phyloP scores from a whole-genome alignment of 1,140 invertebrate species.

The Hylyphantes graminicola region DNA sequence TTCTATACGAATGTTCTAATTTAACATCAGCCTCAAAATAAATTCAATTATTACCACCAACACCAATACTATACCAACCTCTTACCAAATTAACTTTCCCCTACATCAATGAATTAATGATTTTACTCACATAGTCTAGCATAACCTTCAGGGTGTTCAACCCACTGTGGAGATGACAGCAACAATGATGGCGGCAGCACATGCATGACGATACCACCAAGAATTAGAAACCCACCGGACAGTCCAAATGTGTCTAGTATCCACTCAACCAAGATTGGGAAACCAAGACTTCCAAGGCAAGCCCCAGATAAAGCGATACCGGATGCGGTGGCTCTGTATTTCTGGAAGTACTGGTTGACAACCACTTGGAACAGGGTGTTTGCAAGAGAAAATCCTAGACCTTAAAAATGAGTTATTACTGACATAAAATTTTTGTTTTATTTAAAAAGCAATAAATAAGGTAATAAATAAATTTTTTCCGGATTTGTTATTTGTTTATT shows the following conservation, averaged over 20 bases:
- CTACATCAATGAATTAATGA: too few species aligned
- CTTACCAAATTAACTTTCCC: too few species aligned
- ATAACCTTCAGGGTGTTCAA: conserved; percentile 13
- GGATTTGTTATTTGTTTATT: too few species aligned
- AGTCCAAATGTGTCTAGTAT: conserved; percentile 55
- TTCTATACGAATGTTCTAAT: too few species aligned
- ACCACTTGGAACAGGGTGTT: conserved; percentile 59
- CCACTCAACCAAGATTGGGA: conserved; percentile 66
- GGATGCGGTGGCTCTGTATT: conserved; percentile 42
- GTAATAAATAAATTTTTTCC: too few species aligned
- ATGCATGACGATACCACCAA: conserved; percentile 84
- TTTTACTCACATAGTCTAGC: conserved; percentile 17
- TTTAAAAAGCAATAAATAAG: too few species aligned
- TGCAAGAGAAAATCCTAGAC: conserved; percentile 34
- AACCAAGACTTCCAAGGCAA: conserved; percentile 66
- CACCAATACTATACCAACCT: too few species aligned
- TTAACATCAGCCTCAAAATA: too few species aligned
- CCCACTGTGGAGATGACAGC: conserved; percentile 73
- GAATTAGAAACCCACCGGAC: conserved; percentile 72
- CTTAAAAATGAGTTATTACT: neutral
- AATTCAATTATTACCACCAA: too few species aligned
- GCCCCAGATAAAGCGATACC: conserved; percentile 66
- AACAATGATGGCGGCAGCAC: conserved; percentile 82
- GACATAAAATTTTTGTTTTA: too few species aligned
- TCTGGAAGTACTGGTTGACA: conserved; percentile 55